A percentile compares a stretch with the other conserved stretches of the same genome.
phyloP scores from a whole-genome alignment of 2,888 invertebrate genomes.

The Conus canariensis region DNA sequence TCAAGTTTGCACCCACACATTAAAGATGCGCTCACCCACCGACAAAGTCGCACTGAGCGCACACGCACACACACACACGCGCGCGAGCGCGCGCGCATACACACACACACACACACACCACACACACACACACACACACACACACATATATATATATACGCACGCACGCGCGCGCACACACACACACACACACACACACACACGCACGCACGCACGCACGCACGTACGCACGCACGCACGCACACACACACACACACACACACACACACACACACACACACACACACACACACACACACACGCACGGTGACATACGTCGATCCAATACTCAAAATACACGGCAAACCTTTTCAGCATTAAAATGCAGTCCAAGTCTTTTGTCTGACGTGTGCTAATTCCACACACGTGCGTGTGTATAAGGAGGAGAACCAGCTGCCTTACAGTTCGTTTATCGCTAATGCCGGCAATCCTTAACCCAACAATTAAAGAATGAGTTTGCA shows the following conservation, averaged over 20 bases:
- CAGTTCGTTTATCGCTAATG: not conserved
- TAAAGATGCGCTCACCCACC: no score
- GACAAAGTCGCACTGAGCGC: no score
- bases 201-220: not conserved
- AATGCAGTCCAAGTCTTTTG: no score
- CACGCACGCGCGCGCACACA: not conserved
- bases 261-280: constrained; percentile 21
- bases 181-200: not conserved
- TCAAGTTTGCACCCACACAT: no score
- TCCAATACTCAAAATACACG: not conserved
- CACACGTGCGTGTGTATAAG: constrained; percentile 1
- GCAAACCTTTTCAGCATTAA: no score
- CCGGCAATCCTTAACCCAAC: constrained; percentile 6
- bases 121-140: constrained; percentile 16
- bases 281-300: constrained; percentile 12
- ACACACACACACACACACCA: not conserved
- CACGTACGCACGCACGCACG: not conserved
- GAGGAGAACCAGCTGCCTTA: not conserved
- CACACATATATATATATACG: not conserved
- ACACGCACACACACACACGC: no score
- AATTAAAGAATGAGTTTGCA: constrained; percentile 27
- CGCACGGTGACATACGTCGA: not conserved
- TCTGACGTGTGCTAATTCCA: not conserved
- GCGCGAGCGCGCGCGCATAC: no score
- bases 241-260: constrained; percentile 29